Percentiles rank a stretch among this genome's conserved stretches.
These are phyloP conservation scores for Chloebia gouldiae DNA, from an alignment of 2,113 vertebrate species.

Conservation along the genomic window DNA sequence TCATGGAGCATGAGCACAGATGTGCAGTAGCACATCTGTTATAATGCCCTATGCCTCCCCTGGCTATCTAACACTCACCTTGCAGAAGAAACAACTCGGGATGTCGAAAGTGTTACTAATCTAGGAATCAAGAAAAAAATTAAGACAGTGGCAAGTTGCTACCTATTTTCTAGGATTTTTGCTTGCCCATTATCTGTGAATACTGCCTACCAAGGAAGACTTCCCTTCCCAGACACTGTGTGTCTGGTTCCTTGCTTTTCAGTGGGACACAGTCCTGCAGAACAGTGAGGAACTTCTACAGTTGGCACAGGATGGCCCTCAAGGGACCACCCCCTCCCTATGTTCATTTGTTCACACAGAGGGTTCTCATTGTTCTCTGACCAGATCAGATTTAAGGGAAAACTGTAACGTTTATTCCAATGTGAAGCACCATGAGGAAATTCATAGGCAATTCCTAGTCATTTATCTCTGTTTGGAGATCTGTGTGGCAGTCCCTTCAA, in stretches of 20 bases:
- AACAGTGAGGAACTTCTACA: neutral
- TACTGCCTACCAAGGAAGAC: neutral
- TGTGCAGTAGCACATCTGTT: neutral
- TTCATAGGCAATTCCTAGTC: neutral
- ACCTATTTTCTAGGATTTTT: neutral
- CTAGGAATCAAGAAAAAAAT: neutral
- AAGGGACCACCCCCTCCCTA: rapidly evolving
- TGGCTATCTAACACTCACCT: neutral
- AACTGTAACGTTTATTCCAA: neutral
- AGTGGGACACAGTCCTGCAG: neutral
- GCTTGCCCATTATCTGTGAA: neutral
- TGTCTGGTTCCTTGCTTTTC: neutral
- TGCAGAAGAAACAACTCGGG: neutral
- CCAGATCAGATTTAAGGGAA: neutral
- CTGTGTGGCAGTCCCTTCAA: neutral
- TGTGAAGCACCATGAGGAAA: neutral
- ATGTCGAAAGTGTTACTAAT: neutral
- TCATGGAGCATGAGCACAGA: neutral
- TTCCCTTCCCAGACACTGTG: neutral
- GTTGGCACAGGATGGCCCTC: neutral
- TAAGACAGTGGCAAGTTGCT: neutral
- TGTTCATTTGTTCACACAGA: neutral
- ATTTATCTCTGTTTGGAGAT: neutral
- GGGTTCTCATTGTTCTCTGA: neutral
- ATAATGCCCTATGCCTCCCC: neutral